These are phyloP conservation scores for Brachylomia viminalis DNA, from an alignment of 2,888 invertebrate genomes.

Conservation along the genomic window DNA sequence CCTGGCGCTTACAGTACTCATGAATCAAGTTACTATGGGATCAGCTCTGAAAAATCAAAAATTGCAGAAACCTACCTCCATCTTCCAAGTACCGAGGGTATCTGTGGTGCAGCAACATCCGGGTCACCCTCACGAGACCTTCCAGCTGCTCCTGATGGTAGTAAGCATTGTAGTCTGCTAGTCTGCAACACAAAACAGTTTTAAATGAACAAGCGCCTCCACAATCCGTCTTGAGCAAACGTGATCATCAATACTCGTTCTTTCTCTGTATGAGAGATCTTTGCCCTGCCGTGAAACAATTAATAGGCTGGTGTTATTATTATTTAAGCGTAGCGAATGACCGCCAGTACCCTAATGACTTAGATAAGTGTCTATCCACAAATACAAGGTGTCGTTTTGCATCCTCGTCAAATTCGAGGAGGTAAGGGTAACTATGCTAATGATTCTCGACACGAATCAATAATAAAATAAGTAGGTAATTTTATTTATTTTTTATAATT, in stretches of 20 bases:
- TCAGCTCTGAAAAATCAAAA: background rate
- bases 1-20: background rate
- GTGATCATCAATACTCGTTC: too few relatives aligned
- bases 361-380: background rate
- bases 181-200: conserved; percentile 87
- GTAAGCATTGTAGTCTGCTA: conserved; percentile 95
- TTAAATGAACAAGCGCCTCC: background rate
- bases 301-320: background rate
- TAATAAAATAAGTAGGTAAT: too few relatives aligned
- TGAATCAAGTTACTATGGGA: background rate
- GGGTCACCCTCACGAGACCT: conserved; percentile 95
- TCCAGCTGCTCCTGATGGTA: conserved; percentile 97
- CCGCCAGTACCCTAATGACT: background rate
- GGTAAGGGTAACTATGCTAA: too few relatives aligned
- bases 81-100: conserved; percentile 95
- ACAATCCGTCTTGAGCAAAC: background rate
- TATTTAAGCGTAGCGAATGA: background rate
- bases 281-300: background rate
- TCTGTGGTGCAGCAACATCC: conserved; percentile 94
- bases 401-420: too few relatives aligned
- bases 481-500: too few relatives aligned
- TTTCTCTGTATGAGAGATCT: background rate
- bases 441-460: too few relatives aligned
- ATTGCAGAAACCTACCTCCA: conserved; percentile 90
- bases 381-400: too few relatives aligned